A percentile compares a stretch with the other conserved stretches of the same genome.
phyloP scores from a whole-genome alignment of 2,888 invertebrate species.

The Hyposoter dolosus region DNA sequence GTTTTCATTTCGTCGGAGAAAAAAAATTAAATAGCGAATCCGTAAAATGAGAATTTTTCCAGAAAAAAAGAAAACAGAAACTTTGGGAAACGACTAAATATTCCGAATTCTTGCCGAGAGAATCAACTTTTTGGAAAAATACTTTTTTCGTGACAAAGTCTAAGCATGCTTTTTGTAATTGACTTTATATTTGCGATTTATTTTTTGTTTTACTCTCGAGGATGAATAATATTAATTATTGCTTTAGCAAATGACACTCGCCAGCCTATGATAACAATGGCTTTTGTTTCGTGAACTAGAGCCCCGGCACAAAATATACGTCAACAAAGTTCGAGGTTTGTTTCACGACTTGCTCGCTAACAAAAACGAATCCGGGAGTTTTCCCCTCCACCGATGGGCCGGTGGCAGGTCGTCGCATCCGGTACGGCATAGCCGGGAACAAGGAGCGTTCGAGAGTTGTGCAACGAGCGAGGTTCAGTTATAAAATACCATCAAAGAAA shows the following conservation, averaged over 20 bases:
- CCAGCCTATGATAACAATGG: background rate
- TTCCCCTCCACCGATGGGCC: constrained; percentile 36
- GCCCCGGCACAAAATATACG: background rate
- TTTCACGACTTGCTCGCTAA: constrained; percentile 44
- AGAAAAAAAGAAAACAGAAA: too few relatives aligned
- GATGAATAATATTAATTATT: background rate
- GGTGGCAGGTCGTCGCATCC: constrained; percentile 61
- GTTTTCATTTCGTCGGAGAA: too few relatives aligned
- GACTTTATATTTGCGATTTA: background rate
- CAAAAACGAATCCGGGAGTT: constrained; percentile 29
- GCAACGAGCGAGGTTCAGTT: constrained; percentile 29
- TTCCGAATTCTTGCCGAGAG: too few relatives aligned
- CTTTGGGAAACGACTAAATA: too few relatives aligned
- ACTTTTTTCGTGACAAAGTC: background rate
- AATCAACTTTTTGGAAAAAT: background rate
- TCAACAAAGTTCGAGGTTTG: constrained; percentile 12
- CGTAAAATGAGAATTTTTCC: too few relatives aligned
- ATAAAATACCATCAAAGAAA: constrained; percentile 1
- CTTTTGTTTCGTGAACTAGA: background rate
- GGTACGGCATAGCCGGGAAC: constrained; percentile 42
- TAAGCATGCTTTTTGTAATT: background rate
- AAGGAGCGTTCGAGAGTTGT: constrained; percentile 54
- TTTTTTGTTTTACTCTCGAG: background rate
- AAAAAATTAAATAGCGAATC: too few relatives aligned
- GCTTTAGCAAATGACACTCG: background rate